Conservation (phyloP, 2,113 vertebrate genomes). For the Alethe diademata region DNA sequence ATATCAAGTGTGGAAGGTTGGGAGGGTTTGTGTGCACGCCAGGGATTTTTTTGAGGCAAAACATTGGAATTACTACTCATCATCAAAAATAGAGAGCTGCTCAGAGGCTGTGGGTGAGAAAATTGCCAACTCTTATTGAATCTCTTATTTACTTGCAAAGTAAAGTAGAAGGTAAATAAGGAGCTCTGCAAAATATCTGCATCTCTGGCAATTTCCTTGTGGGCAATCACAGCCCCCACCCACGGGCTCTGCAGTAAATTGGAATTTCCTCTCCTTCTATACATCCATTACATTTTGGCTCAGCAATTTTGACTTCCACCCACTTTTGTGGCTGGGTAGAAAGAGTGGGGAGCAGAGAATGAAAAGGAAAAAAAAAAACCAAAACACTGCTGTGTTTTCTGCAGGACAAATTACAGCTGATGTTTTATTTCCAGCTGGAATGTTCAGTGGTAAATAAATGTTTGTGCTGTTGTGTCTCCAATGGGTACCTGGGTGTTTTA, state of each 20-base stretch:
- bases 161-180: conserved; percentile 21
- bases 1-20: background rate
- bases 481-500: background rate
- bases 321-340: background rate
- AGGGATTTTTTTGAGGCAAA: background rate
- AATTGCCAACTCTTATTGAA: conserved; percentile 30
- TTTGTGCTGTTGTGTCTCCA: background rate
- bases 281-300: background rate
- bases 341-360: background rate
- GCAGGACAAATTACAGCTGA: background rate
- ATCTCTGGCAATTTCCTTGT: conserved; percentile 43
- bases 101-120: conserved; percentile 13
- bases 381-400: background rate
- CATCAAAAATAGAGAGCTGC: background rate
- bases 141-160: conserved; percentile 31
- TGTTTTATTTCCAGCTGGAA: background rate
- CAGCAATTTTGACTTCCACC: conserved; percentile 19
- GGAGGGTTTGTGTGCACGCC: background rate
- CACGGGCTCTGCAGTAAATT: conserved; percentile 4
- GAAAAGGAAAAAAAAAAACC: background rate
- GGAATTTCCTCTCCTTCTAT: background rate
- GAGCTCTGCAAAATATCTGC: conserved; percentile 33
- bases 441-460: background rate
- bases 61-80: conserved; percentile 4
- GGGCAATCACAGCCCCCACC: conserved; percentile 7